Conservation (phyloP, 2,888 invertebrate genomes). For the Eristalis intricaria region DNA sequence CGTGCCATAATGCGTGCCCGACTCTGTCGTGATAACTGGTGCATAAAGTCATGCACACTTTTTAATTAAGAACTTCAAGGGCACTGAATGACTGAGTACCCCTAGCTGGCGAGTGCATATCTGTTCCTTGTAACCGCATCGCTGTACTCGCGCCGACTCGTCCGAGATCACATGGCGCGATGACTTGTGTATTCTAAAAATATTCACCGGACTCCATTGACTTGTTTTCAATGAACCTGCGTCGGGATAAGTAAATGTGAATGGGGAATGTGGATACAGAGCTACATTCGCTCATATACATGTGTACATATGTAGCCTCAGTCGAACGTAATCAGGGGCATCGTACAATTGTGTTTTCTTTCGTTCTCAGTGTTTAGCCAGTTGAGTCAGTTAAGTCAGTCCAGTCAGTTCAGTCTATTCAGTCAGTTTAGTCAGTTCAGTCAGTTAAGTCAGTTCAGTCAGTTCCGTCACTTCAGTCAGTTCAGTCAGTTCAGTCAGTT, state of each 20-base stretch:
- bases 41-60: conserved; percentile 64
- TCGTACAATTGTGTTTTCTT: no score
- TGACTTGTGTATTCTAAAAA: conserved; percentile 47
- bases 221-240: neutral
- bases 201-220: conserved; percentile 26
- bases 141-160: conserved; percentile 13
- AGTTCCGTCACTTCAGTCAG: no score
- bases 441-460: no score
- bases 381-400: no score
- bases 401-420: no score
- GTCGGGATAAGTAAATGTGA: neutral
- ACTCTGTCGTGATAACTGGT: conserved; percentile 62
- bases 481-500: no score
- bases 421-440: no score
- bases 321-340: no score
- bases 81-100: conserved; percentile 42
- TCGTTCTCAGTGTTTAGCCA: no score
- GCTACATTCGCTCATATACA: no score
- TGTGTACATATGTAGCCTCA: no score
- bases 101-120: conserved; percentile 15
- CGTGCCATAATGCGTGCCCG: conserved; percentile 71
- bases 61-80: conserved; percentile 68
- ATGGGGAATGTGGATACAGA: neutral
- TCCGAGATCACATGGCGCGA: conserved; percentile 36
- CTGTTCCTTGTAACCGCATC: conserved; percentile 11